phyloP scores from a whole-genome alignment of 1,140 invertebrate species.

The Drosophila jambulina region DNA sequence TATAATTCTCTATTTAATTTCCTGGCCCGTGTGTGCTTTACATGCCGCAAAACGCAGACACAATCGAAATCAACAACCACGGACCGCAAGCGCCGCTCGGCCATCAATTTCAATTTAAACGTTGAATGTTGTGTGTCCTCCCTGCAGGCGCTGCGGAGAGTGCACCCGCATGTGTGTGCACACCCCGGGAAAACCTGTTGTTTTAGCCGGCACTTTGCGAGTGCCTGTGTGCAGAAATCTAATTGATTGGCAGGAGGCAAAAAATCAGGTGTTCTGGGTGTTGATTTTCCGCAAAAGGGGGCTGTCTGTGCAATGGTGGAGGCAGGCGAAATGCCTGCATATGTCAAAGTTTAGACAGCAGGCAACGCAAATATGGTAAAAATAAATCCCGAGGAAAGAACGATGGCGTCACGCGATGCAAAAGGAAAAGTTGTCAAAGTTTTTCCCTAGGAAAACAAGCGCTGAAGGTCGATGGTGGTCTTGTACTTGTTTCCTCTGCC shows the following conservation, averaged over 20 bases:
- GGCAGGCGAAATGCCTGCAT: slow-evolving; percentile 49
- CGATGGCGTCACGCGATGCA: slow-evolving; percentile 62
- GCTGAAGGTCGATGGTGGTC: slow-evolving; percentile 67
- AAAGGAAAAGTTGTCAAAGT: slow-evolving; percentile 20
- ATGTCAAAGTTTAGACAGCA: slow-evolving; percentile 79
- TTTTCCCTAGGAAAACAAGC: slow-evolving; percentile 10
- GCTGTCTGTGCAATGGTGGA: not conserved
- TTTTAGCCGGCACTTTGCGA: slow-evolving; percentile 26
- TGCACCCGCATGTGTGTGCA: slow-evolving; percentile 22
- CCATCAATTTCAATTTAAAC: slow-evolving; percentile 81
- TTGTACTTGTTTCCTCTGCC: slow-evolving; percentile 50
- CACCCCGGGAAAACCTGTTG: slow-evolving; percentile 61
- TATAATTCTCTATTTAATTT: slow-evolving; percentile 69
- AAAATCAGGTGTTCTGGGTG: slow-evolving; percentile 42
- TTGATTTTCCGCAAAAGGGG: slow-evolving; percentile 49
- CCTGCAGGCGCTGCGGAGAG: slow-evolving; percentile 31
- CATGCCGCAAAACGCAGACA: slow-evolving; percentile 45
- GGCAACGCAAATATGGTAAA: slow-evolving; percentile 77
- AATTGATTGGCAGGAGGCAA: slow-evolving; percentile 70
- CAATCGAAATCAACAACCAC: slow-evolving; percentile 45
- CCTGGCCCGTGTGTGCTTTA: slow-evolving; percentile 24
- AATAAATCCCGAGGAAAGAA: slow-evolving; percentile 29
- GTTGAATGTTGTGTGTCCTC: slow-evolving; percentile 69
- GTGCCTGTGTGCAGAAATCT: slow-evolving; percentile 56
- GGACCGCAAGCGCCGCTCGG: slow-evolving; percentile 59